Evolutionary conservation across 2,113 vertebrate genomes (phyloP), one percentile per base, ranked within the genome.

Genomic region (Axis porcinus): DNA sequence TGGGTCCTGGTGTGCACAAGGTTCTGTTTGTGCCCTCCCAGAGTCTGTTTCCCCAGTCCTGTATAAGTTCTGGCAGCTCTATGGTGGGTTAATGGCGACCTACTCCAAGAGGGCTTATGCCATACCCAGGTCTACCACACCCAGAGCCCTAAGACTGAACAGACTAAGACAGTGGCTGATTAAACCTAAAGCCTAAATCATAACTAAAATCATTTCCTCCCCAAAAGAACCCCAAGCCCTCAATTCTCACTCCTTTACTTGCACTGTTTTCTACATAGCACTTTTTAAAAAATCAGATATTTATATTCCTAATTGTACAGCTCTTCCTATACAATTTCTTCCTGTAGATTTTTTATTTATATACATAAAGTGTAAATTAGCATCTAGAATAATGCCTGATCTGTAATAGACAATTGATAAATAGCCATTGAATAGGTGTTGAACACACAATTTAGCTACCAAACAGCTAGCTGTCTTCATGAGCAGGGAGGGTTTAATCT

Each of bases 281-380:
- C 52, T 52, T 88, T 91, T 91, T 78, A 36, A 3, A 96, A 96
- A 96, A 74, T 86, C 25, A 87, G 12, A 50, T 52, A 52, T 78
- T 79, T 87, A 15, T 70, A 86, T 86, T 95, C 92, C 14, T 76
- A 91, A 86, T 55, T 64, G 4, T 57, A 60, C 36, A 45, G 23
- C 21, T 88, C 83, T 91, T 33, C 23, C 33, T 70, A n/a, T 57
- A 90, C 6, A 36, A n/a, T 45, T 55, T 97, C 25, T 64, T 58
- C 25, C 10, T 55, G 76, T 57, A 43, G 0, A 16, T 64, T 19
- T 88, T 58, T 33, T 87, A 54, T 40, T 94, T 14, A 17, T 90
- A 89, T 84, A 79, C 30, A 79, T 52, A 62, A 94, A 96, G 86
- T 60, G 19, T 83, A 89, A 97, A 89, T 76, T 58, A 84, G 55